These are phyloP conservation scores for Diaprepes abbreviatus DNA, from an alignment of 2,888 invertebrate genomes.

Conservation along the genomic window DNA sequence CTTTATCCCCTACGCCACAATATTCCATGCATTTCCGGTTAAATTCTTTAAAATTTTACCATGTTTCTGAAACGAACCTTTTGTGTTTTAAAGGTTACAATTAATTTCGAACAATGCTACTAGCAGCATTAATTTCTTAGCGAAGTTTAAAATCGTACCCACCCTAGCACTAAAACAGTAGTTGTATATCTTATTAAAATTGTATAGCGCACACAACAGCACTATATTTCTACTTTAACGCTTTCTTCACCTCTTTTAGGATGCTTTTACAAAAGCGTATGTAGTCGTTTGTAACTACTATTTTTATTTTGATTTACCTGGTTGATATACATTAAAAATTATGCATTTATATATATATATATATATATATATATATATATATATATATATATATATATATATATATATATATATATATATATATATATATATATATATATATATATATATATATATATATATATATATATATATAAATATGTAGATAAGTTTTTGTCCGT, in stretches of 20 bases:
- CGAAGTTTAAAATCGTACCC: slow-evolving; percentile 5
- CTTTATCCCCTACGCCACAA: not conserved
- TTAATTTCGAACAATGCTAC: slow-evolving; percentile 14
- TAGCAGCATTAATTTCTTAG: slow-evolving; percentile 14
- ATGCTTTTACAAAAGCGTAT: too few species aligned
- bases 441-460: too few species aligned
- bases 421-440: too few species aligned
- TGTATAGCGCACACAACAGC: not conserved
- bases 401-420: too few species aligned
- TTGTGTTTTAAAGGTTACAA: slow-evolving; percentile 12
- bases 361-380: too few species aligned
- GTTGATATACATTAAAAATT: too few species aligned
- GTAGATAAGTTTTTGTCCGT: too few species aligned
- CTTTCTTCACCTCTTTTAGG: not conserved
- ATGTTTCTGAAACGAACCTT: slow-evolving; percentile 1
- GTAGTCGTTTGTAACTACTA: too few species aligned
- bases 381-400: too few species aligned
- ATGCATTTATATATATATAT: too few species aligned
- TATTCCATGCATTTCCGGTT: slow-evolving; percentile 3
- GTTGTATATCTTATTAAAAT: slow-evolving; percentile 10
- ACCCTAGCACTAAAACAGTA: not conserved
- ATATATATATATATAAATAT: too few species aligned
- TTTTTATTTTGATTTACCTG: too few species aligned
- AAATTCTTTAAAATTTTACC: slow-evolving; percentile 8
- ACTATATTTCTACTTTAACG: not conserved